phyloP scores from a whole-genome alignment of 2,888 invertebrate species.

The Aricia artaxerxes region DNA sequence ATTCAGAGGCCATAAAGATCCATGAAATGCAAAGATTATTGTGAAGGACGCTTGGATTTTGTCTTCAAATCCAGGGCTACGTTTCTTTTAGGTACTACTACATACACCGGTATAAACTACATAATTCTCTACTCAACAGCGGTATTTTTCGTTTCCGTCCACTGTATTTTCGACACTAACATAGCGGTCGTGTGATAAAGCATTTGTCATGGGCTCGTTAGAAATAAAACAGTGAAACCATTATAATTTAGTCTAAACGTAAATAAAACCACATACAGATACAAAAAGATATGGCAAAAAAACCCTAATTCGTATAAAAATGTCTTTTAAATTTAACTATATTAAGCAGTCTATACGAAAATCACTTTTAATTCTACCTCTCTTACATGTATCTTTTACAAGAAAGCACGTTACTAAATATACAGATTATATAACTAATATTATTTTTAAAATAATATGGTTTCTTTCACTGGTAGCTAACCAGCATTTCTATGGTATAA shows the following conservation, averaged over 20 bases:
- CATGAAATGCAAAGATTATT: too few species aligned
- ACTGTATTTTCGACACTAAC: neutral
- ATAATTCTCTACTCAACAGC: neutral
- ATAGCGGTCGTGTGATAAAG: neutral
- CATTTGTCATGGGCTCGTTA: neutral
- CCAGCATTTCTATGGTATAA: neutral
- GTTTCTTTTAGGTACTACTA: neutral
- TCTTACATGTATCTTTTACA: neutral
- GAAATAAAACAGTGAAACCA: slow-evolving; percentile 20
- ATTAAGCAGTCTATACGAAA: slow-evolving; percentile 61
- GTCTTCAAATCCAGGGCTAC: neutral
- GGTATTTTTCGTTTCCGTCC: neutral
- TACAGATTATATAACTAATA: neutral
- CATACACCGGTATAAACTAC: neutral
- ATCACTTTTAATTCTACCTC: slow-evolving; percentile 50
- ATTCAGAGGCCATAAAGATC: neutral
- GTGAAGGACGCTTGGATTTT: neutral
- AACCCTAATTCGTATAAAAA: slow-evolving; percentile 35
- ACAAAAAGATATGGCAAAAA: slow-evolving; percentile 34
- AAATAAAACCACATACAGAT: slow-evolving; percentile 28
- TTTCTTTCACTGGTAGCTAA: neutral
- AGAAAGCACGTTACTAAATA: neutral
- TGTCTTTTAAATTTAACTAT: slow-evolving; percentile 42
- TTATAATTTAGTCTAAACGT: slow-evolving; percentile 14
- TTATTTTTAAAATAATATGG: neutral